phyloP scores from a whole-genome alignment of 2,888 invertebrate species.

The Leucania comma region DNA sequence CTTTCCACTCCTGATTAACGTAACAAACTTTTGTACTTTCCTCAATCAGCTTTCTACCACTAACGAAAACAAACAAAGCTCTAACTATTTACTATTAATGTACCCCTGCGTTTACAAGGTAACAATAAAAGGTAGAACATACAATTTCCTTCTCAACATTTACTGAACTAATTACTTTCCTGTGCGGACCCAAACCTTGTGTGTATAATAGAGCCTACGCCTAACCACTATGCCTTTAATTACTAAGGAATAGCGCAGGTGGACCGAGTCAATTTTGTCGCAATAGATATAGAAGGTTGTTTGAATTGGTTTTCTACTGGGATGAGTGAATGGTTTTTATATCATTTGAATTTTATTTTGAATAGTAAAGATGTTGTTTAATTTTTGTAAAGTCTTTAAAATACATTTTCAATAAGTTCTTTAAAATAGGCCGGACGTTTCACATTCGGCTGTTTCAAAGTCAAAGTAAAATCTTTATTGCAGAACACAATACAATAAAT shows the following conservation, averaged over 20 bases:
- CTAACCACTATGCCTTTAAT: conserved; percentile 19
- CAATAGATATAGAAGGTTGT: background rate
- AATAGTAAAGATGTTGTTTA: background rate
- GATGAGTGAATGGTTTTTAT: background rate
- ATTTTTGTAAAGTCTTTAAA: no score
- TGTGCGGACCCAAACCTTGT: background rate
- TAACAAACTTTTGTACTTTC: background rate
- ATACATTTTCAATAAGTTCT: no score
- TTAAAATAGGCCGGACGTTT: no score
- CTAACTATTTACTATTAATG: background rate
- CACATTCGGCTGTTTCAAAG: no score
- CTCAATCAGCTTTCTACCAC: background rate
- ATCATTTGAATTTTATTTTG: background rate
- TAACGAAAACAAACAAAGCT: background rate
- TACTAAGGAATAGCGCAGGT: conserved; percentile 20
- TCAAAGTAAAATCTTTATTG: no score
- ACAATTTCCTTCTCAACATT: background rate
- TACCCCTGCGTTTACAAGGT: conserved; percentile 5
- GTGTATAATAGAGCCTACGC: conserved; percentile 9
- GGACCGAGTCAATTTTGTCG: conserved; percentile 10
- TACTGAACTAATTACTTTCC: conserved; percentile 32
- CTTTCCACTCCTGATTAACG: no score
- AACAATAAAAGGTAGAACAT: background rate
- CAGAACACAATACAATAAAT: no score
- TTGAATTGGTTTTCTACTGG: background rate